These are phyloP conservation scores for Phalloptychus januarius DNA, from an alignment of 2,797 vertebrate species.

Conservation along the genomic window DNA sequence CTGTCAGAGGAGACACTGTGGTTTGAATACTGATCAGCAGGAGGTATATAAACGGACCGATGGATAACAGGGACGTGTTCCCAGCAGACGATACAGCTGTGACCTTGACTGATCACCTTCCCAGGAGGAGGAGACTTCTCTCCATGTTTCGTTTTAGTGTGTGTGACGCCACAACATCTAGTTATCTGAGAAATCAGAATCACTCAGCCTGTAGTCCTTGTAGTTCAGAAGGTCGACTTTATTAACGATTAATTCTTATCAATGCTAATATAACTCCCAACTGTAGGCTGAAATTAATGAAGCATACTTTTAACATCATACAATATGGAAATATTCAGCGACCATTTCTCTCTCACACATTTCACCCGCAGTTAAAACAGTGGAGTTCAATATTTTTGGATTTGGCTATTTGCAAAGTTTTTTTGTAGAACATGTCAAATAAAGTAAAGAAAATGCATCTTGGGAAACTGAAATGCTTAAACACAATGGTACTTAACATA, in stretches of 20 bases:
- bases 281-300: not conserved
- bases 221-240: not conserved
- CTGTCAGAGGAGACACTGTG: constrained; percentile 10
- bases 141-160: no score
- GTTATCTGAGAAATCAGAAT: not conserved
- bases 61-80: not conserved
- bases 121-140: not conserved
- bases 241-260: not conserved
- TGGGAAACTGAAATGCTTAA: not conserved
- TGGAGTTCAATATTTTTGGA: not conserved
- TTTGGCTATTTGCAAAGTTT: not conserved
- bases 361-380: not conserved
- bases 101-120: not conserved
- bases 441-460: not conserved
- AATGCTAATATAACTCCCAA: not conserved
- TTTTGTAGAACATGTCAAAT: not conserved
- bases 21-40: constrained; percentile 35
- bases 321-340: not conserved
- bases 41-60: not conserved
- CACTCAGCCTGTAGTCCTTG: not conserved
- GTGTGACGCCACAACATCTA: not conserved
- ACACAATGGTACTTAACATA: no score
- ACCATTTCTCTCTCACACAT: not conserved
- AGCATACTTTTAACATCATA: not conserved
- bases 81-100: not conserved